Percentiles rank a stretch among this genome's conserved stretches.
phyloP scores from a whole-genome alignment of 2,113 vertebrate genomes.

The Speoplatyrhinus poulsoni region DNA sequence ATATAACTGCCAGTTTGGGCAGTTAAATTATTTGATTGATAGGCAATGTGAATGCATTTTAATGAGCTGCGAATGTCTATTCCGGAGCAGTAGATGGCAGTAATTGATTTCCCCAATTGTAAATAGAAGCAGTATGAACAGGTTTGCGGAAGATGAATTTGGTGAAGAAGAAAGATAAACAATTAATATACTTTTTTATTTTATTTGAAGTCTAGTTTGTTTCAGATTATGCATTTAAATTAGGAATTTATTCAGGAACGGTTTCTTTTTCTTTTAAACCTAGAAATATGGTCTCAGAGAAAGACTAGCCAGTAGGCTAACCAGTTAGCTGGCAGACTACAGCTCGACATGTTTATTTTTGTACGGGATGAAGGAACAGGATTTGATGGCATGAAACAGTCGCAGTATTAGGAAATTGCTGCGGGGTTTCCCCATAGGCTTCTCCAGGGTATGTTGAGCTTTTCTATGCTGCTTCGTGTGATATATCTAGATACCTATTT shows the following conservation, averaged over 20 bases:
- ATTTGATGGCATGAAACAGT: constrained; percentile 58
- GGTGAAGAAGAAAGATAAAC: constrained; percentile 51
- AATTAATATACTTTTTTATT: constrained; percentile 51
- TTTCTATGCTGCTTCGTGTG: background rate
- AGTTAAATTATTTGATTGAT: background rate
- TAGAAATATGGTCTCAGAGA: background rate
- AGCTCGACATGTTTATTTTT: constrained; percentile 65
- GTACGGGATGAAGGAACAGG: constrained; percentile 38
- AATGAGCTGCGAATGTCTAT: background rate
- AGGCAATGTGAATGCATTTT: background rate
- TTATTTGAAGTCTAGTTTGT: background rate
- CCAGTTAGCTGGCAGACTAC: constrained; percentile 20
- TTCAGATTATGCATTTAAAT: background rate
- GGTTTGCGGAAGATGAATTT: constrained; percentile 41
- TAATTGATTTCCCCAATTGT: background rate
- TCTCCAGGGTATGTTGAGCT: constrained; percentile 37
- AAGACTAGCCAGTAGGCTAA: background rate
- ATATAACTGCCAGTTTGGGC: too few relatives aligned
- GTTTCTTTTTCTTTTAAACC: background rate
- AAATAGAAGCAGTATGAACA: constrained; percentile 20
- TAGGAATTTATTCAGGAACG: background rate
- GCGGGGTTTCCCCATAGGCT: background rate
- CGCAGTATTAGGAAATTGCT: constrained; percentile 27
- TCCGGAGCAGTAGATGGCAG: constrained; percentile 17
- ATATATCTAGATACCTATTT: background rate